Evolutionary conservation across 1,140 invertebrate genomes (phyloP).

Genomic region (Scylla paramamosain): DNA sequence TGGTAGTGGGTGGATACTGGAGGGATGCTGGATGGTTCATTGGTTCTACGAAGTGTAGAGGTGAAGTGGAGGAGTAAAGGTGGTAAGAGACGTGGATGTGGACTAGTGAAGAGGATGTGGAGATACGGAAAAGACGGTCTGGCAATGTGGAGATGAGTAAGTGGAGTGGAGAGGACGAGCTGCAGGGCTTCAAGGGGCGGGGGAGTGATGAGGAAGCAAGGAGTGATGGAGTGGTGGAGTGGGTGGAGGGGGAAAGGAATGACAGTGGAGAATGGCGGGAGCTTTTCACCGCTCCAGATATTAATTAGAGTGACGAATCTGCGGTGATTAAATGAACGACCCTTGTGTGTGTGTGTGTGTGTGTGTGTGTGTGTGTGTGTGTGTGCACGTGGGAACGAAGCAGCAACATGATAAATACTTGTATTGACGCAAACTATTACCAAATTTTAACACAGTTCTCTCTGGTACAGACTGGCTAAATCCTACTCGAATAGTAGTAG

Average conservation of each 20-base stretch:
- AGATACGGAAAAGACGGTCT: too few relatives aligned
- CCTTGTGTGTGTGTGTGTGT: constrained; percentile 2
- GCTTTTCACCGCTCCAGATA: background rate
- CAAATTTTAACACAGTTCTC: too few relatives aligned
- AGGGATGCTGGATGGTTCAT: background rate
- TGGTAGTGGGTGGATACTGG: background rate
- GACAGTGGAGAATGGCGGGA: background rate
- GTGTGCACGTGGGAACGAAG: too few relatives aligned
- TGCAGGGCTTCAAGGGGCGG: background rate
- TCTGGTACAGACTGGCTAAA: too few relatives aligned
- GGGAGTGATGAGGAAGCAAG: background rate
- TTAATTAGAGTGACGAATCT: background rate
- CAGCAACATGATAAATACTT: too few relatives aligned
- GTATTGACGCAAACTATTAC: too few relatives aligned
- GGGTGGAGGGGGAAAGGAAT: too few relatives aligned
- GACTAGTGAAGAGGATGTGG: too few relatives aligned
- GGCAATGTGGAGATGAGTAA: too few relatives aligned
- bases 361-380: background rate
- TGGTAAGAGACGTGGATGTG: too few relatives aligned
- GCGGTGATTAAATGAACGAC: background rate
- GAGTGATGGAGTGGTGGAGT: background rate
- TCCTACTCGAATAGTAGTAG: constrained; percentile 17
- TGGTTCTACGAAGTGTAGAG: too few relatives aligned
- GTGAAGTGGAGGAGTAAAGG: too few relatives aligned
- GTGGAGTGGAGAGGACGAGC: background rate